Percentiles rank a stretch among this genome's conserved stretches.
These are phyloP conservation scores for Typhlichthys eigenmanni DNA, from an alignment of 2,797 vertebrate genomes.

Conservation along the genomic window DNA sequence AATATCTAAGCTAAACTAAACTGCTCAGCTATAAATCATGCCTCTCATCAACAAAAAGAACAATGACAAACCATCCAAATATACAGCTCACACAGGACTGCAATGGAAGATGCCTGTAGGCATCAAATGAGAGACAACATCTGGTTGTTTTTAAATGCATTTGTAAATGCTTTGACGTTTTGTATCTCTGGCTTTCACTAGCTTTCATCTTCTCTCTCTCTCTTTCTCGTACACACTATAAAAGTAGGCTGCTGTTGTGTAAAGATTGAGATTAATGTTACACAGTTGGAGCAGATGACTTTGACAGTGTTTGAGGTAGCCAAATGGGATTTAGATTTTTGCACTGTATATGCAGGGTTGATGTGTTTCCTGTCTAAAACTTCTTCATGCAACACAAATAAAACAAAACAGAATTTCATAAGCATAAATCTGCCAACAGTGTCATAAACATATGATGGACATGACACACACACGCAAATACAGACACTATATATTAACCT, in stretches of 20 bases:
- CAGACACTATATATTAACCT: background rate
- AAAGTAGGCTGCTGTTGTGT: no score
- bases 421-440: slow-evolving; percentile 4
- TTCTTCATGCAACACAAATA: slow-evolving; percentile 12
- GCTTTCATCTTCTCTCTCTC: background rate
- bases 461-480: background rate
- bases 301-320: no score
- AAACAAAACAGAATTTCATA: slow-evolving; percentile 28
- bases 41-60: background rate
- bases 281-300: no score
- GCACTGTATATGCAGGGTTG: background rate
- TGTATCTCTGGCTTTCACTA: background rate
- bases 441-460: background rate
- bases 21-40: no score
- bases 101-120: background rate
- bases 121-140: slow-evolving; percentile 33
- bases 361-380: background rate
- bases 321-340: no score
- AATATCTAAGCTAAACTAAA: no score
- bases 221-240: no score
- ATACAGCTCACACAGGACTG: background rate
- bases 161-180: background rate
- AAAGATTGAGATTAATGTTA: no score
- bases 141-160: slow-evolving; percentile 20
- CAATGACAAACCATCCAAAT: slow-evolving; percentile 25